Conservation (phyloP, 2,113 vertebrate genomes). For the Solea solea region DNA sequence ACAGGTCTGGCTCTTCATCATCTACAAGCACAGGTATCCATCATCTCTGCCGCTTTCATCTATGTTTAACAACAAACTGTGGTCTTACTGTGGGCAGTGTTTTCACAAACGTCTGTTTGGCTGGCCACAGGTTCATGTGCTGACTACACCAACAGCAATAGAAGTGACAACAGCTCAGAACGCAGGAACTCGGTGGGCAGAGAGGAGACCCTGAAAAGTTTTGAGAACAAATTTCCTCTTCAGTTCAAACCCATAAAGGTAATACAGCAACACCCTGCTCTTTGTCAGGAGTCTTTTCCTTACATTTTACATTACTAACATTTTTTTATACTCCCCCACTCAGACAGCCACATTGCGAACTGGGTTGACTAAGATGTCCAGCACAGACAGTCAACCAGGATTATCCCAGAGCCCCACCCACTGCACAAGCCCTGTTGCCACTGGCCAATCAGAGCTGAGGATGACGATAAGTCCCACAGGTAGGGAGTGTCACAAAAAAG, state of each 20-base stretch:
- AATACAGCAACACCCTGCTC: neutral
- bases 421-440: slow-evolving; percentile 86
- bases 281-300: neutral
- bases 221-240: slow-evolving; percentile 84
- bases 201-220: slow-evolving; percentile 94
- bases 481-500: slow-evolving; percentile 57
- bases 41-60: neutral
- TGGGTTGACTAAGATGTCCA: slow-evolving; percentile 87
- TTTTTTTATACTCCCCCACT: neutral
- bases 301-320: neutral
- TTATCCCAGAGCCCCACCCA: slow-evolving; percentile 81
- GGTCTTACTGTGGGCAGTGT: too few species aligned
- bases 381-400: slow-evolving; percentile 86
- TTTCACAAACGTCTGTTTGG: neutral
- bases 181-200: slow-evolving; percentile 84
- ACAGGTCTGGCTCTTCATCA: slow-evolving; percentile 88
- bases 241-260: slow-evolving; percentile 86
- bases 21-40: slow-evolving; percentile 91
- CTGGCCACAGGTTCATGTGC: slow-evolving; percentile 85
- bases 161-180: slow-evolving; percentile 88
- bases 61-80: neutral
- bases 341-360: slow-evolving; percentile 85
- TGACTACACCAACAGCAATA: slow-evolving; percentile 90
- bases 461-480: slow-evolving; percentile 86
- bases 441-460: slow-evolving; percentile 91